Base-by-base conservation (phyloP, 2,888 invertebrate genomes). In the Malthinus seriepunctatus region DNA sequence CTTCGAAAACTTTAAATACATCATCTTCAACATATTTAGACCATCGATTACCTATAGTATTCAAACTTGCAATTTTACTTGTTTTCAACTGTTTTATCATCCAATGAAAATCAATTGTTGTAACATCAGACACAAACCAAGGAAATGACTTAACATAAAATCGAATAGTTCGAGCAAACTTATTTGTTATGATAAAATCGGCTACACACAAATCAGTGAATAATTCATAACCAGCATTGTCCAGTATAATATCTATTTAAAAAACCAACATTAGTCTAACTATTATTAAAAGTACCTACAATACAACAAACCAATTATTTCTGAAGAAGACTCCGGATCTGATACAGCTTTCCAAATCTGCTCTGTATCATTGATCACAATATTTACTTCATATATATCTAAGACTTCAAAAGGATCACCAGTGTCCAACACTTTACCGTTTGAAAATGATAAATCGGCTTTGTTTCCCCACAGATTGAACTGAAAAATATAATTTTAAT, bases 41-140 rank as follows among this genome's bases (percentile, higher is more conserved):
- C 87, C 92, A 92, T 55, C 82, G 80, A 1, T 80, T 70, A 0
- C 84, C 89, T 8, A 89, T 71, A 1, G 68, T 60, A 52, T 75
- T 74, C 35, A 76, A 56, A 12, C 39, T 49, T 35, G 69, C 53
- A 56, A 79, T 75, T 1, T 70, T 67, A 51, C 67, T 74, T 32
- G 51, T 56, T 32, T 63, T 65, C 69, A 87, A 74, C 59, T 78
- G 76, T 1, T 83, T 71, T 11, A 94, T 65, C 0, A 84, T 82
- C 88, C 89, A 90, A 71, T 83, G 67, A 56, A 96, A 89, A 80
- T 99, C 98, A 1, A 75, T 69, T 1, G 71, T 73, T 11, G 88
- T 92, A 0, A 89, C 91, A 76, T 99, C 98, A 0, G 97, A 97
- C 7, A 99, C 88, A 76, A 91, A 99, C 98, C 98, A 99, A 0